A percentile compares a stretch with the other conserved stretches of the same genome.
Evolutionary conservation across 64 coral and sea anemone genomes (phyloP).

Genomic region (Hydrozoanthus tunicans): DNA sequence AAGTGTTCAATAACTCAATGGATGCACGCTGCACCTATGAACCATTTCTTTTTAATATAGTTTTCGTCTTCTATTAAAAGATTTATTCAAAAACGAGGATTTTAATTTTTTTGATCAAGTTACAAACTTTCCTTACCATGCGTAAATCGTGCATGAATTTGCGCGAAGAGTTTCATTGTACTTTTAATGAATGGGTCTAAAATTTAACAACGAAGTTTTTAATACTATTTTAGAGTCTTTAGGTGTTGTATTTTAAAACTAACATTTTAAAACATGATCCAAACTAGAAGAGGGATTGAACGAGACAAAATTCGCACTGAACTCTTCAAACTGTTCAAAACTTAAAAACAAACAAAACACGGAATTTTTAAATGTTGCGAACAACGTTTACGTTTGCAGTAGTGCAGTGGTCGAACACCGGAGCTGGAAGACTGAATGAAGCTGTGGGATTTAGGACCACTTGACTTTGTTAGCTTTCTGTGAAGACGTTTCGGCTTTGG

Average conservation of each 20-base stretch:
- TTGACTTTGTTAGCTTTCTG: not conserved
- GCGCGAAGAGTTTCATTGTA: constrained; percentile 4
- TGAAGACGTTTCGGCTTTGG: not conserved
- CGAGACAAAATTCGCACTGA: not conserved
- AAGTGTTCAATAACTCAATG: constrained; percentile 17
- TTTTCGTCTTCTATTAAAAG: not conserved
- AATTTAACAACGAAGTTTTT: not conserved
- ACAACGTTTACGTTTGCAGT: not conserved
- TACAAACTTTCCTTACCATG: constrained; percentile 11
- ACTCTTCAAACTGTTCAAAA: not conserved
- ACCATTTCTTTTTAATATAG: constrained; percentile 53
- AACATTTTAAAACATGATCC: not conserved
- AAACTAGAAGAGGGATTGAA: not conserved
- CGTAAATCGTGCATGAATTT: constrained; percentile 10
- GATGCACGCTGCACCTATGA: constrained; percentile 31
- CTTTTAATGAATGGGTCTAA: not conserved
- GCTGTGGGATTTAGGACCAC: not conserved
- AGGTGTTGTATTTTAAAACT: not conserved
- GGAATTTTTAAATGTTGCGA: not conserved
- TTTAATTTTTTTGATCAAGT: constrained; percentile 26
- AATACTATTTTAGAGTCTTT: not conserved
- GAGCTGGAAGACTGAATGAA: not conserved
- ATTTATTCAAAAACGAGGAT: constrained; percentile 9
- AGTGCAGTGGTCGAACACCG: not conserved
- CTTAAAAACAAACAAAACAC: not conserved